phyloP scores from a whole-genome alignment of 2,113 vertebrate genomes.

The Elachura formosa region DNA sequence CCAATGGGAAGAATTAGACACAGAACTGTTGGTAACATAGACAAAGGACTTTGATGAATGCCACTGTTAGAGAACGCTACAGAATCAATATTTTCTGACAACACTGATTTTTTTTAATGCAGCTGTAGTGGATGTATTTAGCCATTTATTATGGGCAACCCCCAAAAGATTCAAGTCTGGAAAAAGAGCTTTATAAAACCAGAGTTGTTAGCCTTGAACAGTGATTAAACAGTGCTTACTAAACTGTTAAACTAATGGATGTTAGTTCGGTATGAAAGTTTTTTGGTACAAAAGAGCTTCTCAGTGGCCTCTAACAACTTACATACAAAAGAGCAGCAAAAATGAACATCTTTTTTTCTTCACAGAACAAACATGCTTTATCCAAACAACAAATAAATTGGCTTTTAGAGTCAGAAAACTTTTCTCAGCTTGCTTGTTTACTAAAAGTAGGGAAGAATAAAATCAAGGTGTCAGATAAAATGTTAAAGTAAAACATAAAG shows the following conservation, averaged over 20 bases:
- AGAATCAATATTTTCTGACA: background rate
- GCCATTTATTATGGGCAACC: background rate
- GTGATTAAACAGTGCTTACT: background rate
- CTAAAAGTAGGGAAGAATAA: background rate
- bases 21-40: background rate
- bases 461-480: background rate
- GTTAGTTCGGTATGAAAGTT: too few relatives aligned
- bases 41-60: constrained; percentile 32
- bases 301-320: background rate
- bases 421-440: background rate
- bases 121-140: background rate
- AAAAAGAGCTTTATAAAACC: background rate
- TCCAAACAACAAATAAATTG: background rate
- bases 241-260: background rate
- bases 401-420: background rate
- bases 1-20: background rate
- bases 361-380: background rate
- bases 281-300: background rate
- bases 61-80: background rate
- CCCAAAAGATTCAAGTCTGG: background rate
- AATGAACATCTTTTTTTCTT: background rate
- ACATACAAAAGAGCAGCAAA: background rate
- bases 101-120: background rate
- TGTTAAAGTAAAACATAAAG: background rate
- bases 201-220: background rate